Evolutionary conservation across 2,797 vertebrate genomes (phyloP).

Genomic region (Gallinago nigripennis): DNA sequence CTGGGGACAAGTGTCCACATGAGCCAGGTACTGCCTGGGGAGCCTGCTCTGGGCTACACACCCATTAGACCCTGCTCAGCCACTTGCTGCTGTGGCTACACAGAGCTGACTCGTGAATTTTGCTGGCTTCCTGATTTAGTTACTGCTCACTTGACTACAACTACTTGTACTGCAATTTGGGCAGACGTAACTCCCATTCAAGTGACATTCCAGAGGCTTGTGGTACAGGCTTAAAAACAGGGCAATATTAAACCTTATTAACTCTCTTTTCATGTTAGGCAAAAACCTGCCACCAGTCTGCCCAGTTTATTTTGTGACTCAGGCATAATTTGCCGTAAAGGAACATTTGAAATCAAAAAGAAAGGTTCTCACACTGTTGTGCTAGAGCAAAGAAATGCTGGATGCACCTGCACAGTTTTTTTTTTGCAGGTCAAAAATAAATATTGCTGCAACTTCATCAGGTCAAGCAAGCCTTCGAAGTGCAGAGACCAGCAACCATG

Average conservation of each 20-base stretch:
- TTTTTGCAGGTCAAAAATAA: neutral
- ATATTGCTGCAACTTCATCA: neutral
- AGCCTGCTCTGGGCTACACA: neutral
- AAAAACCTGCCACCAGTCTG: neutral
- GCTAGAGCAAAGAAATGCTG: neutral
- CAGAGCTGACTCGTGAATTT: neutral
- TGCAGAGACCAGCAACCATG: fast-evolving
- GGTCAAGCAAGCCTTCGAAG: neutral
- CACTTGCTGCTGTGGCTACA: neutral
- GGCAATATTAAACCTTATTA: neutral
- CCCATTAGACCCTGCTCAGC: fast-evolving
- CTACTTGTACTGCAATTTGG: neutral
- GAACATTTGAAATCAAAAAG: neutral
- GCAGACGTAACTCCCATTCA: neutral
- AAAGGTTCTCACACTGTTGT: neutral
- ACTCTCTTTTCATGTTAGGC: neutral
- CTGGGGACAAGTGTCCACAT: neutral
- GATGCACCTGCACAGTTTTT: neutral
- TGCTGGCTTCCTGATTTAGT: neutral
- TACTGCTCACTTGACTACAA: neutral
- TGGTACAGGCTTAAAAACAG: neutral
- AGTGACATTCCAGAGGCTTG: neutral
- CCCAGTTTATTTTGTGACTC: neutral
- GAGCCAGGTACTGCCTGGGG: no score
- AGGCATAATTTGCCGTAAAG: neutral